Evolutionary conservation across 2,888 invertebrate species (phyloP), one percentile per base, ranked within the genome.

Genomic region (Allygus modestus): DNA sequence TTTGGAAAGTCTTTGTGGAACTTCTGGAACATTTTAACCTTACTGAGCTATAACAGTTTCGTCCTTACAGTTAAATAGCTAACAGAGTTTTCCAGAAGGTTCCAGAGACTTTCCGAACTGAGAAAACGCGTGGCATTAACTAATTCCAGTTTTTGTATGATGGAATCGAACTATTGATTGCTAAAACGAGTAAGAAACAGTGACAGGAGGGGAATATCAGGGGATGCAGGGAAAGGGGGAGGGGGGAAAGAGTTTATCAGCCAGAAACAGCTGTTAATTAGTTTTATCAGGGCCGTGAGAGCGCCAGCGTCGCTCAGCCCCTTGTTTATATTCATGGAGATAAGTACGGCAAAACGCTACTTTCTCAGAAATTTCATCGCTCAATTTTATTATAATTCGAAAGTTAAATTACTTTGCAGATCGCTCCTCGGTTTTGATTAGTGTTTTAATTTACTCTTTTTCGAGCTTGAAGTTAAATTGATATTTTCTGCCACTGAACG

Each of bases 261-360:
- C 33, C 33, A 33, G 33, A 31, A 69, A 69, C 69, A 69, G 69
- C 69, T 69, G 69, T 33, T 69, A 69, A 69, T 69, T 69, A 69
- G 69, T 69, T 69, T 69, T 69, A 69, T 69, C 69, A 31, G 61
- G 4, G 51, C 12, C 23, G 54, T 9, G 61, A 61, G 69, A 11
- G 31, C 31, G n/a, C 69, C 31, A 33, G 31, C 17, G 31, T 12
- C 69, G 9, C 33, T 7, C 33, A 11, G 31, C 69, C 33, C 69
- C 69, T 33, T 69, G 69, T 69, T 69, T 69, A 69, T 69, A 69
- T 69, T 69, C 69, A 69, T 69, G 33, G 69, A 69, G 31, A 69
- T 69, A 69, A 69, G 31, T 17, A 17, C 9, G 69, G 31, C 31
- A 69, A 33, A 69, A 69, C 69, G 31, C 28, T 31, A 33, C 69